Evolutionary conservation across 2,888 invertebrate genomes (phyloP), one percentile per base, ranked within the genome.

Genomic region (Dione juno): DNA sequence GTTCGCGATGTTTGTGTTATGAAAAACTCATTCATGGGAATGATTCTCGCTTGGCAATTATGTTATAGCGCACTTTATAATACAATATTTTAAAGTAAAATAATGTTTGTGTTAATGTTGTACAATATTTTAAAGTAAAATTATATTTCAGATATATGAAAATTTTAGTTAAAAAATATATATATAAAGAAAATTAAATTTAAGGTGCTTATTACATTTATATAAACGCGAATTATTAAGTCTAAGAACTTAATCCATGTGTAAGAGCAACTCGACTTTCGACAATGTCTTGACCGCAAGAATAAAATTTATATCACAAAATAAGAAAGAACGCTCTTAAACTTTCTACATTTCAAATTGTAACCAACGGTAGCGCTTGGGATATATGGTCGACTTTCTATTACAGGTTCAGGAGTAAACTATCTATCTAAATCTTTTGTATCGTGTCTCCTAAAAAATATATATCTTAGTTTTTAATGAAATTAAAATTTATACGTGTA

Each of bases 271-370:
- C 48, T 48, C 9, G 48, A 48, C 16, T 48, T 48, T 82, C 79
- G 79, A 77, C 78, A 75, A 81, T 80, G 82, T 83, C 80, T 80
- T 79, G 80, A 81, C 76, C 79, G 80, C 82, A 82, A 81, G 81
- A 84, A 81, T 81, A 80, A 84, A 88, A 88, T 88, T 87, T 88
- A 86, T 87, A 87, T 87, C 83, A 84, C 85, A 87, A 87, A 85
- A n/a, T n/a, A n/a, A n/a, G n/a, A n/a, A n/a, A n/a, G n/a, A n/a
- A 76, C 28, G 2, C 28, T 28, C 5, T 28, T 82, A 86, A 82
- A 79, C 79, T 82, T 83, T 79, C 81, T 82, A 82, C 80, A 84
- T 82, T 82, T 83, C 80, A 85, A 87, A 87, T 87, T 86, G 84
- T 82, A 83, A 80, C 79, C 78, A 79, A 80, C 77, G 79, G 81